These are phyloP conservation scores for Drosophila tsacasi DNA, from an alignment of 1,140 invertebrate species.

Conservation along the genomic window DNA sequence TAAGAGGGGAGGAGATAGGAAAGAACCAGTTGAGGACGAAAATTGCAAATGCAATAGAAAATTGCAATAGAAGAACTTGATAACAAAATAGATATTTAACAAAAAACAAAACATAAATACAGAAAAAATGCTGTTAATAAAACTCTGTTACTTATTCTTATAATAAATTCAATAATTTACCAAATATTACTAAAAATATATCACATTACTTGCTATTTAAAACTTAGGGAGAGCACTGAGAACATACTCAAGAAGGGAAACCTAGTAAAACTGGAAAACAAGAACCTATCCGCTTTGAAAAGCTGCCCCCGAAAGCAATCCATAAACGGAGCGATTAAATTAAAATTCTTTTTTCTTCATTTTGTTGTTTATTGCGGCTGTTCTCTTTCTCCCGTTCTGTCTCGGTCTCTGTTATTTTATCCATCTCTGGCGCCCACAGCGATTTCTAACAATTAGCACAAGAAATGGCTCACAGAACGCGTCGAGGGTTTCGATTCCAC, in stretches of 20 bases:
- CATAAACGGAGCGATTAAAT: slow-evolving; percentile 75
- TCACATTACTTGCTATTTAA: neutral
- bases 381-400: slow-evolving; percentile 16
- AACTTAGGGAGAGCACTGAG: neutral
- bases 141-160: neutral
- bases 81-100: neutral
- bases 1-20: neutral
- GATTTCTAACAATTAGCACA: slow-evolving; percentile 63
- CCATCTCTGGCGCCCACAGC: slow-evolving; percentile 51
- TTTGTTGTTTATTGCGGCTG: slow-evolving; percentile 35
- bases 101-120: neutral
- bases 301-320: slow-evolving; percentile 48
- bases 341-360: slow-evolving; percentile 29
- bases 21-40: slow-evolving; percentile 2
- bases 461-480: slow-evolving; percentile 52
- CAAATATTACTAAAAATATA: neutral
- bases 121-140: neutral
- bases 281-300: slow-evolving; percentile 34
- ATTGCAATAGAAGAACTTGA: slow-evolving; percentile 31
- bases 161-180: neutral
- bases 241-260: slow-evolving; percentile 17
- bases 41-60: slow-evolving; percentile 11
- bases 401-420: neutral
- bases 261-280: slow-evolving; percentile 22
- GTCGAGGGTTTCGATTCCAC: slow-evolving; percentile 3